phyloP scores from a whole-genome alignment of 2,797 vertebrate genomes.

The Liasis olivaceus region DNA sequence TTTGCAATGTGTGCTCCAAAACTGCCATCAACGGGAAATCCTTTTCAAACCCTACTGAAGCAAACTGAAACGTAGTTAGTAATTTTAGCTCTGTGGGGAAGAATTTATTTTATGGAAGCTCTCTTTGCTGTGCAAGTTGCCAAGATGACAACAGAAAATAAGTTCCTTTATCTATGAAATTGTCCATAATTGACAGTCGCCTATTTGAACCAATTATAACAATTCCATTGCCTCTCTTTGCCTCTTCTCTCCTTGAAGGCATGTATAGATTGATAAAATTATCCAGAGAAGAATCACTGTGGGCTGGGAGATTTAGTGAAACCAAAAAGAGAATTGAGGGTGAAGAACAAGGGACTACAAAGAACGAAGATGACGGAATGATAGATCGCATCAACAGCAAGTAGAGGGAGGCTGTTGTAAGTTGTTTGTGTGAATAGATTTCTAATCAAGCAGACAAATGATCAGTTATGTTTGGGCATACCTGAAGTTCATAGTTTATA shows the following conservation, averaged over 20 bases:
- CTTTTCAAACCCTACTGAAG: not conserved
- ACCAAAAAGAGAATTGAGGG: conserved; percentile 10
- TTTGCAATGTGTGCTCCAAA: not conserved
- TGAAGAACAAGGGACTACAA: conserved; percentile 46
- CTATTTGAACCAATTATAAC: conserved; percentile 62
- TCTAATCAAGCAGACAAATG: conserved; percentile 44
- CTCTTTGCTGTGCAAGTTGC: not conserved
- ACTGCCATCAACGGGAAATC: not conserved
- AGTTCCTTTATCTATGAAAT: conserved; percentile 64
- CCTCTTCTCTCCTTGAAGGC: conserved; percentile 54
- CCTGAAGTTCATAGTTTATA: not conserved
- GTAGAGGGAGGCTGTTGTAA: not conserved
- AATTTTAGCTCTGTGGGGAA: not conserved
- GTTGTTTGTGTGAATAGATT: conserved; percentile 13
- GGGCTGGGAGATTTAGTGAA: conserved; percentile 57
- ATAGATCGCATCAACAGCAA: conserved; percentile 5
- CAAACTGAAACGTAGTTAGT: not conserved
- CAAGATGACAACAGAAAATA: conserved; percentile 36
- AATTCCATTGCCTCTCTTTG: conserved; percentile 59
- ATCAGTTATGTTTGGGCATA: conserved; percentile 45
- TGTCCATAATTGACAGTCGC: conserved; percentile 60
- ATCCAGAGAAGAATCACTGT: conserved; percentile 52
- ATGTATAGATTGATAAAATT: conserved; percentile 67
- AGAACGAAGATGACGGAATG: conserved; percentile 50
- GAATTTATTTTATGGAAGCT: not conserved